Percentiles rank a stretch among this genome's conserved stretches.
Evolutionary conservation across 2,888 invertebrate genomes (phyloP).

Genomic region (Epistrophella euchroma): DNA sequence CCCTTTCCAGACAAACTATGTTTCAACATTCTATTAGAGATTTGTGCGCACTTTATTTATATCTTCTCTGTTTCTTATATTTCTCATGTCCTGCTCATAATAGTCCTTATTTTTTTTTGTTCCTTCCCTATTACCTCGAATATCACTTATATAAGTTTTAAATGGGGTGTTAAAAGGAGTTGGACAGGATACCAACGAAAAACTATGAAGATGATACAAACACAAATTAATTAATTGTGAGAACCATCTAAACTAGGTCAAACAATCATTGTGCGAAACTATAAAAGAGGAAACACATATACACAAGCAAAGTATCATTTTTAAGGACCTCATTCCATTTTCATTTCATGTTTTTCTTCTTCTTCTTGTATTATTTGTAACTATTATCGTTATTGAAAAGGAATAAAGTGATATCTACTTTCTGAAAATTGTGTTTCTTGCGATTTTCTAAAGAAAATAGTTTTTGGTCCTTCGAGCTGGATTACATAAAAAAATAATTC

Average conservation of each 20-base stretch:
- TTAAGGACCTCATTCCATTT: conserved; percentile 23
- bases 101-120: conserved; percentile 44
- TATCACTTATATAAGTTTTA: conserved; percentile 19
- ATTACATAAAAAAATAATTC: background rate
- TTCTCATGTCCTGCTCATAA: conserved; percentile 66
- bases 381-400: conserved; percentile 43
- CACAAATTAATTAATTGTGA: conserved; percentile 65
- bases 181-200: conserved; percentile 10
- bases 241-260: conserved; percentile 63
- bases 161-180: conserved; percentile 14
- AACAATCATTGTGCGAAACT: conserved; percentile 59
- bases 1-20: conserved; percentile 40
- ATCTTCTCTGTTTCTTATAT: conserved; percentile 66
- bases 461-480: conserved; percentile 64
- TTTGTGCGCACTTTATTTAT: conserved; percentile 58
- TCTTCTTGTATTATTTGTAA: conserved; percentile 23
- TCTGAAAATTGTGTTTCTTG: conserved; percentile 50
- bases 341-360: background rate
- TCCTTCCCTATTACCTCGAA: background rate
- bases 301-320: conserved; percentile 25
- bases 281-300: background rate
- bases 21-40: conserved; percentile 63
- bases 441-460: conserved; percentile 41
- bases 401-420: conserved; percentile 39
- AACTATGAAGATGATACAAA: conserved; percentile 26